Evolutionary conservation across 2,888 invertebrate species (phyloP).

Genomic region (Hartigia nigra): DNA sequence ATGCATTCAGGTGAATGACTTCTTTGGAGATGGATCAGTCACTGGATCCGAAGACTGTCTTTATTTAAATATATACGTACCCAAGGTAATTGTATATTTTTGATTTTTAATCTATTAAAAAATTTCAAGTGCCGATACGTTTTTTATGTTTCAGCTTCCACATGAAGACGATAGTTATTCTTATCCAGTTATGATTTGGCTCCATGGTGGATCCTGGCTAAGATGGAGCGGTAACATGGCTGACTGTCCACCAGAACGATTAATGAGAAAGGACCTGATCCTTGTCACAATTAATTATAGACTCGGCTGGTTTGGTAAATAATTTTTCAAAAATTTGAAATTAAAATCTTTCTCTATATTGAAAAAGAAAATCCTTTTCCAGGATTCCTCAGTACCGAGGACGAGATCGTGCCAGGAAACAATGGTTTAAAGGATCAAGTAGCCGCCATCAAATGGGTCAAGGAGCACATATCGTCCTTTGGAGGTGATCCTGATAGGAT

Average conservation of each 20-base stretch:
- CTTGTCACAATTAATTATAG: conserved; percentile 43
- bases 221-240: conserved; percentile 37
- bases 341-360: neutral
- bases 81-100: neutral
- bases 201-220: conserved; percentile 55
- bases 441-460: conserved; percentile 49
- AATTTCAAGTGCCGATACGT: neutral
- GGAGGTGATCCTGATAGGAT: conserved; percentile 52
- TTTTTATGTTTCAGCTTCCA: neutral
- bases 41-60: conserved; percentile 49
- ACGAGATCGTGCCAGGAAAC: conserved; percentile 50
- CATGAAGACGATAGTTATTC: neutral
- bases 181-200: conserved; percentile 54
- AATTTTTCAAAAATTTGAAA: neutral
- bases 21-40: conserved; percentile 3
- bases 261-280: conserved; percentile 39
- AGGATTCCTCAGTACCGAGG: conserved; percentile 53
- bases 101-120: neutral
- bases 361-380: neutral
- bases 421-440: conserved; percentile 53
- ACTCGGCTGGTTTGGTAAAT: conserved; percentile 43
- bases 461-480: conserved; percentile 48
- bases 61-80: conserved; percentile 45
- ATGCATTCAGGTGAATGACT: neutral
- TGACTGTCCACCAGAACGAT: conserved; percentile 36